Base-by-base conservation (phyloP, 2,113 vertebrate genomes). In the Toxotes jaculatrix region DNA sequence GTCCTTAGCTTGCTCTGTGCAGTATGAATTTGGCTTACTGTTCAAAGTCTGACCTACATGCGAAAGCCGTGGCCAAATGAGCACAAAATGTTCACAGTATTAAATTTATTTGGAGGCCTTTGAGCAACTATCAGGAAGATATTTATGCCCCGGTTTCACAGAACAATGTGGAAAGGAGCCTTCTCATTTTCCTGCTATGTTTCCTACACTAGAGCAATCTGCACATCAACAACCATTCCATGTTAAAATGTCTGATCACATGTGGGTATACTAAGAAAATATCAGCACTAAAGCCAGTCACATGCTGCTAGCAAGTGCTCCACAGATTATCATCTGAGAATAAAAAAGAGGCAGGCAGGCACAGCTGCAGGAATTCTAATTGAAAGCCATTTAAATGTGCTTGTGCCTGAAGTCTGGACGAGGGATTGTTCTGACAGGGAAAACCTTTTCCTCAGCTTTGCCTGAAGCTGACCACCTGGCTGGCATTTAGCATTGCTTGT, bases 401-500 rank as follows among this genome's bases (percentile, higher is more conserved):
- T 67, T 73, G 1, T 32, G 53, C 11, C 61, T 75, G 73, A 76
- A 82, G 60, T 82, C 78, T 57, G 72, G 83, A 65, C 42, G 27
- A 80, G 34, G 45, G 61, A 89, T 80, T 76, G 75, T 74, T 88
- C 80, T 82, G 85, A 91, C 85, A 92, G 60, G 59, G 62, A 49
- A 72, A 88, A 90, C 70, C 83, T 88, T 90, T 91, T 90, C 43
- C 74, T 63, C 51, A 34, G 77, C 78, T 80, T 80, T 66, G 85
- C 87, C 83, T 80, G 49, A 82, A 89, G 81, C 88, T 79, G 79
- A 82, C 81, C 87, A 92, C 85, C 87, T 90, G 87, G 76, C 77
- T 88, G 83, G 70, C 81, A 91, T 91, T 87, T 87, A 62, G 49
- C 69, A 83, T 73, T 61, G 74, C 77, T 75, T 73, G 65, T 62